Percentiles rank a stretch among this genome's conserved stretches.
Conservation (phyloP, 2,888 invertebrate genomes). For the Plagodis pulveraria region DNA sequence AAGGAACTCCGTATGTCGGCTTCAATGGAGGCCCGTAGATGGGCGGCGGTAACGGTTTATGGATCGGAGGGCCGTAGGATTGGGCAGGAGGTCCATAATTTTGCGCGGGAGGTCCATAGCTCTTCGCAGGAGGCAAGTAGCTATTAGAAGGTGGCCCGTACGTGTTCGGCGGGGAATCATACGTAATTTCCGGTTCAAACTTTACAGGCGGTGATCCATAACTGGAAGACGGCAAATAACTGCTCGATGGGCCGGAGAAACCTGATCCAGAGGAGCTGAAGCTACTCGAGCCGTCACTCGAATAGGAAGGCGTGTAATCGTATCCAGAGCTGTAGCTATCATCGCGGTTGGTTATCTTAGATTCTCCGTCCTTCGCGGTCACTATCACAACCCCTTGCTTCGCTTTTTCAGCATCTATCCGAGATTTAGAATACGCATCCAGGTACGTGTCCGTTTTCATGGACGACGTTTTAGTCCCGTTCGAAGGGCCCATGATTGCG, state of each 20-base stretch:
- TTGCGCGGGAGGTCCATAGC: slow-evolving; percentile 65
- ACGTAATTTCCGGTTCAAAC: slow-evolving; percentile 65
- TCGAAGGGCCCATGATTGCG: slow-evolving; percentile 72
- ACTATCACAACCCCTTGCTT: slow-evolving; percentile 74
- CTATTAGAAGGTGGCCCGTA: slow-evolving; percentile 67
- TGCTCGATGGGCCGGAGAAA: slow-evolving; percentile 38
- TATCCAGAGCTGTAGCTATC: slow-evolving; percentile 74
- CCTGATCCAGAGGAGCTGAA: slow-evolving; percentile 64
- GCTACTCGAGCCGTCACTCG: slow-evolving; percentile 61
- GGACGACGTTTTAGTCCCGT: slow-evolving; percentile 58
- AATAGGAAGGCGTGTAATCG: slow-evolving; percentile 72
- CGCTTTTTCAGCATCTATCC: slow-evolving; percentile 75
- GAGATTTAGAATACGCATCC: slow-evolving; percentile 86
- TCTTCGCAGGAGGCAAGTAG: slow-evolving; percentile 62
- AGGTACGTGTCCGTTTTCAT: slow-evolving; percentile 86
- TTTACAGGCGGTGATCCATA: slow-evolving; percentile 65
- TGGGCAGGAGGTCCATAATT: slow-evolving; percentile 65
- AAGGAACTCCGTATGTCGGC: slow-evolving; percentile 83
- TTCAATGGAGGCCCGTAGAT: slow-evolving; percentile 75
- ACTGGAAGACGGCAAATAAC: slow-evolving; percentile 60
- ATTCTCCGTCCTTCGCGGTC: slow-evolving; percentile 79
- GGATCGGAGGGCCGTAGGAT: slow-evolving; percentile 54
- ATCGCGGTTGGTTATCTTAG: slow-evolving; percentile 76
- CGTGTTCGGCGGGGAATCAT: slow-evolving; percentile 59
- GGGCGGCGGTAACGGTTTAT: slow-evolving; percentile 41